Evolutionary conservation across 1,140 invertebrate species (phyloP).

Genomic region (Leptestheria dahalacensis): DNA sequence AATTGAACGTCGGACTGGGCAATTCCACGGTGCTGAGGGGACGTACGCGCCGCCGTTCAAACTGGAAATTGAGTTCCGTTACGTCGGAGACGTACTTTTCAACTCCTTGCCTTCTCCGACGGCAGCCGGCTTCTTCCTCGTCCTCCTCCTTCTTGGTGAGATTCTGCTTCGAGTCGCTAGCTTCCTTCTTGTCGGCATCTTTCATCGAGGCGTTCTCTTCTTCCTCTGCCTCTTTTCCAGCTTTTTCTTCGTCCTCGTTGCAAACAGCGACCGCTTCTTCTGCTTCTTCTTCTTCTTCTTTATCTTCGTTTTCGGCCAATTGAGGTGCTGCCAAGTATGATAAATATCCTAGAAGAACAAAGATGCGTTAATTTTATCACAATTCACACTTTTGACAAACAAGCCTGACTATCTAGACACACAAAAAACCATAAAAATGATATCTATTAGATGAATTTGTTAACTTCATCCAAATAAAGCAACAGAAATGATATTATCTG

Average conservation of each 20-base stretch:
- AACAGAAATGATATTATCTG: too few relatives aligned
- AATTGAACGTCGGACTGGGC: constrained; percentile 1
- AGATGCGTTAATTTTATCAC: background rate
- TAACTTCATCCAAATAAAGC: too few relatives aligned
- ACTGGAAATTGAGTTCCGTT: constrained; percentile 51
- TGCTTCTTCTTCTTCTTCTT: constrained; percentile 1
- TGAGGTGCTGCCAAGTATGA: background rate
- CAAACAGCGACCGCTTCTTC: constrained; percentile 5
- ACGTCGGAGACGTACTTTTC: constrained; percentile 61
- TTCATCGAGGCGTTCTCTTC: background rate
- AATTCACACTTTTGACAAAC: constrained; percentile 11
- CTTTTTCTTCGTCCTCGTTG: constrained; percentile 5
- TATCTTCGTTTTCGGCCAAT: background rate
- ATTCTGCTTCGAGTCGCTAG: background rate
- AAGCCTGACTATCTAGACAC: too few relatives aligned
- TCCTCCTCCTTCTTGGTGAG: constrained; percentile 17
- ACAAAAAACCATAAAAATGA: too few relatives aligned
- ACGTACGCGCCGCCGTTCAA: constrained; percentile 41
- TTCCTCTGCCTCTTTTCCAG: constrained; percentile 1
- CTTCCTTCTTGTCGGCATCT: background rate
- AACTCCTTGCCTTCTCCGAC: constrained; percentile 42
- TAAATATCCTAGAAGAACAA: background rate
- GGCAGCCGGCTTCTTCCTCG: constrained; percentile 32
- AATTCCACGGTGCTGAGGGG: constrained; percentile 15
- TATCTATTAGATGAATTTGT: too few relatives aligned